A percentile compares a stretch with the other conserved stretches of the same genome.
These are phyloP conservation scores for Galemys pyrenaicus DNA, from an alignment of 2,113 vertebrate species.

Conservation along the genomic window DNA sequence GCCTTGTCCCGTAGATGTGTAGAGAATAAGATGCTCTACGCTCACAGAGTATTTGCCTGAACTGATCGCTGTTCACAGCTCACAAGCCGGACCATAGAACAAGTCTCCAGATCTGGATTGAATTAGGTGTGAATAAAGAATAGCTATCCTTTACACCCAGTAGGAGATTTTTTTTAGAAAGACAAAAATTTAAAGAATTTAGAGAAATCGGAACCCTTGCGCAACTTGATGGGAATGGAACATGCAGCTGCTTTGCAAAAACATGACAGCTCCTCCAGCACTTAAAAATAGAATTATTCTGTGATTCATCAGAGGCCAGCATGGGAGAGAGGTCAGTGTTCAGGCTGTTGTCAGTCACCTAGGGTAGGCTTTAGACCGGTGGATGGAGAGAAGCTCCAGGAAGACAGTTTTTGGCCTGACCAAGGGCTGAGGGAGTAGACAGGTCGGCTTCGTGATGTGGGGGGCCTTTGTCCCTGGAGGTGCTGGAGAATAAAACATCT, in stretches of 20 bases:
- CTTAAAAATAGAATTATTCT: not conserved
- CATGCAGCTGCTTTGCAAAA: not conserved
- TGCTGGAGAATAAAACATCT: not conserved
- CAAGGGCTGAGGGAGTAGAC: no score
- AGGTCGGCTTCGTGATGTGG: no score
- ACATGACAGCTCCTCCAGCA: not conserved
- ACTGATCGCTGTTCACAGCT: no score
- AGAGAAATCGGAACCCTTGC: no score
- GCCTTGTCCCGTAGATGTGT: not conserved
- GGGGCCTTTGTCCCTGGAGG: not conserved
- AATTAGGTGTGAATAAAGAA: not conserved
- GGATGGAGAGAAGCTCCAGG: not conserved
- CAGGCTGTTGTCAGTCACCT: not conserved
- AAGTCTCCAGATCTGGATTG: not conserved
- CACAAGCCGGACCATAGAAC: not conserved
- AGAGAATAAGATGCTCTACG: not conserved
- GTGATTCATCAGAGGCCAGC: not conserved
- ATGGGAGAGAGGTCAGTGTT: accelerated
- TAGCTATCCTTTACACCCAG: not conserved
- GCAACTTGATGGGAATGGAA: no score
- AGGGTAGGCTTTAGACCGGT: not conserved
- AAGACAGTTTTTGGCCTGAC: not conserved
- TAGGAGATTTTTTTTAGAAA: not conserved
- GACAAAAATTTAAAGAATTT: no score
- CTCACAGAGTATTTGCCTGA: not conserved